Base-by-base conservation (phyloP, 92 coral and sea anemone genomes). In the Porites cylindrica region DNA sequence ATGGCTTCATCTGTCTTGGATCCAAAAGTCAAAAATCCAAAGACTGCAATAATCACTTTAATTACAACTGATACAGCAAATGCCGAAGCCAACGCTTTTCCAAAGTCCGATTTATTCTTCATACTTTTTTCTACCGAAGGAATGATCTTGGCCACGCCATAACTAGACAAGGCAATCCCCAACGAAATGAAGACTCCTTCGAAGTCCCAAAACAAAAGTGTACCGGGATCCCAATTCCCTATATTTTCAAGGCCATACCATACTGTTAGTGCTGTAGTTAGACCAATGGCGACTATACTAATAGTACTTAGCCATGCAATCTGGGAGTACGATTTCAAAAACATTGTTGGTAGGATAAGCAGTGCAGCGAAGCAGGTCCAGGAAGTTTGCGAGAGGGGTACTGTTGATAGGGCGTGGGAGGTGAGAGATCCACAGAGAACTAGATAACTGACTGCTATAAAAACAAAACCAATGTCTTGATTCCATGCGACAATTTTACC, bases 401-500 rank as follows among this genome's bases (percentile, higher is more conserved):
- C 53, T 50, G 32, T 18, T 17, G 93, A 79, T 11, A 85, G 76
- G 14, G 60, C 38, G 12, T 75, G 64, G 18, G 56, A 17, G 75
- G 85, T 58, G 85, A 89, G 64, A 54, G 93, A 90, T 14, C 90
- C 93, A 79, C 93, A 90, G 54, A 85, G 76, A 62, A 90, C 85
- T 2, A 90, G 51, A 17, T 90, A 90, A 11, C 75, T 73, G 2
- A 26, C 69, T 38, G 90, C 51, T 8, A 60, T 63, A 3, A 66
- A 56, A 60, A 80, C 8, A 66, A 86, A 50, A 18, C 54, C 85
- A n/a, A 70, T 18, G 26, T 59, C 9, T 19, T 70, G 90, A 60
- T 60, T 20, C 63, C 66, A 61, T 17, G 38, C 13, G 51, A 79
- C 86, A 1, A 80, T 18, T 20, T 38, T n/a, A n/a, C 90, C 90